A percentile compares a stretch with the other conserved stretches of the same genome.
These are phyloP conservation scores for Drosophila fuyamai DNA, from an alignment of 1,140 invertebrate genomes.

Conservation along the genomic window DNA sequence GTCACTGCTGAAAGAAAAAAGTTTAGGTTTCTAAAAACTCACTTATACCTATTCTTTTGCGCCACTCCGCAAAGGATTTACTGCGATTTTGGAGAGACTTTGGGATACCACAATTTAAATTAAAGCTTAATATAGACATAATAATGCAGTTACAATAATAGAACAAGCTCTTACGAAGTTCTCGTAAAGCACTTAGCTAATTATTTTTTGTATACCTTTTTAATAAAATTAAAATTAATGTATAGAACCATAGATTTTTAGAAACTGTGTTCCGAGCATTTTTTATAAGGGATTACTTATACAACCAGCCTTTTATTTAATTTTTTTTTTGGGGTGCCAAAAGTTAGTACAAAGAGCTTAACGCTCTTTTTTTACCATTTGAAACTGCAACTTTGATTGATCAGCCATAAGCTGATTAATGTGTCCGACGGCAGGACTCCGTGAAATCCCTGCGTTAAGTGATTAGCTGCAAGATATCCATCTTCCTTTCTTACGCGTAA, in stretches of 20 bases:
- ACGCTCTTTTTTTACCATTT: slow-evolving; percentile 1
- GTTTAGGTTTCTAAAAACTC: slow-evolving; percentile 4
- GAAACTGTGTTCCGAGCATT: no score
- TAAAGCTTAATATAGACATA: no score
- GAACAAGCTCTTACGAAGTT: no score
- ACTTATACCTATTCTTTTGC: neutral
- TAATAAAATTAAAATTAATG: no score
- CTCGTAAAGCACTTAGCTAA: no score
- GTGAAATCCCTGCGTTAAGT: slow-evolving; percentile 22
- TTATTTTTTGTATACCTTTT: no score
- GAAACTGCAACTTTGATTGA: slow-evolving; percentile 59
- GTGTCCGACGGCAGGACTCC: slow-evolving; percentile 10
- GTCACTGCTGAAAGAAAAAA: slow-evolving; percentile 24
- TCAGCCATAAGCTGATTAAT: slow-evolving; percentile 61
- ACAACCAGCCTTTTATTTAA: no score
- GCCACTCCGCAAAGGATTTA: neutral
- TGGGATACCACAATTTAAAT: no score
- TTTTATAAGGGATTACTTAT: no score
- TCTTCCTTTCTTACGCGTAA: slow-evolving; percentile 15
- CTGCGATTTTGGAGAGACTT: neutral
- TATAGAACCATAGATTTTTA: no score
- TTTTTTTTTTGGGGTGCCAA: neutral
- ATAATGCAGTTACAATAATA: no score
- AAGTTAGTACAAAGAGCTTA: neutral
- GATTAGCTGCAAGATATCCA: slow-evolving; percentile 49